Base-by-base conservation (phyloP, 2,888 invertebrate species). In the Bellardia bayeri region DNA sequence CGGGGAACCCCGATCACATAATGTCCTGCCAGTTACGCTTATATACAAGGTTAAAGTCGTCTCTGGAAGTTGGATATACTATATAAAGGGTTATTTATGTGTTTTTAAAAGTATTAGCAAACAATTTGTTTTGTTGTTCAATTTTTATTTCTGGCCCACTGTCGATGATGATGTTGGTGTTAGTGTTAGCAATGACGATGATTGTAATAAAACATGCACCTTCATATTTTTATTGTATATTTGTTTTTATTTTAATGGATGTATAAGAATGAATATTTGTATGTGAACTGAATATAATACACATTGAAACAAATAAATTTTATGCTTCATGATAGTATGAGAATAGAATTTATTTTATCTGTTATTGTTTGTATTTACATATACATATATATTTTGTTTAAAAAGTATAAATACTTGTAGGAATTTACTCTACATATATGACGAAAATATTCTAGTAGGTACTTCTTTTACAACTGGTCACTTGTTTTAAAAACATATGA, bases 171-270 rank as follows among this genome's bases (percentile, higher is more conserved):
- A n/a, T 69, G 13, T 37, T 81, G 64, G 14, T 80, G 69, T 33
- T 82, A 23, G 58, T 75, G 66, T 58, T 86, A 61, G 23, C 30
- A 37, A 54, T 66, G 63, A 56, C 30, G 23, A 40, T 81, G 68
- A 69, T 74, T 51, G 33, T 23, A 80, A 14, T 74, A 45, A 69
- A 75, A 74, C 74, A 75, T 69, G 75, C 61, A 85, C 69, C 63
- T 63, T 80, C 61, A 58, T 68, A 33, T 79, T 74, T 63, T 61
- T n/a, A 16, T 54, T 56, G 9, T 42, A 33, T 11, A 54, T 71
- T 54, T 54, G 30, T 45, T 8, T 54, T 71, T 37, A 16, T 54
- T 7, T 37, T 37, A 6, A 4, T 37, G 37, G 5, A 42, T 23
- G 49, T 63, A 30, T 14, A 2, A 6, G 3, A 3, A 42, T 42